Conservation (phyloP, 2,113 vertebrate genomes). For the Leuciscus idus region DNA sequence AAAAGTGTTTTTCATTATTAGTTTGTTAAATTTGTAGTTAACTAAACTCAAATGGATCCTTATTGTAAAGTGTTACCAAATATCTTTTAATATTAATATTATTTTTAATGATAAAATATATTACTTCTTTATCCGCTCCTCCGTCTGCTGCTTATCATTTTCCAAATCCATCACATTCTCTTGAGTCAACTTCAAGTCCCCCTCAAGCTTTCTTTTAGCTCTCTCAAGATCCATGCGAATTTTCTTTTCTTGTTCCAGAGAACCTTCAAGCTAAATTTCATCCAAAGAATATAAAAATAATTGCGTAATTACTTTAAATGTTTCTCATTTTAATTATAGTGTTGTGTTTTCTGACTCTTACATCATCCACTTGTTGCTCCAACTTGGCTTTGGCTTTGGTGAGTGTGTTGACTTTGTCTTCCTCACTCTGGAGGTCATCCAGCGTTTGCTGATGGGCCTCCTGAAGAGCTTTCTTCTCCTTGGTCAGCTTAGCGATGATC, state of each 20-base stretch:
- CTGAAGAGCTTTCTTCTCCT: too few relatives aligned
- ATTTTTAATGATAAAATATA: background rate
- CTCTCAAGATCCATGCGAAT: slow-evolving; percentile 78
- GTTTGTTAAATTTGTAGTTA: too few relatives aligned
- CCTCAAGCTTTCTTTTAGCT: slow-evolving; percentile 77
- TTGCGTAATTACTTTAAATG: too few relatives aligned
- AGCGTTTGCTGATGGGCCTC: too few relatives aligned
- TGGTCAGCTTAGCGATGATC: too few relatives aligned
- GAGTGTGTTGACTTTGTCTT: slow-evolving; percentile 82
- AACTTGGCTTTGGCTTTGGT: slow-evolving; percentile 80
- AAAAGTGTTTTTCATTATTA: too few relatives aligned
- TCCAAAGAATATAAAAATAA: background rate
- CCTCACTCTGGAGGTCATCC: slow-evolving; percentile 69
- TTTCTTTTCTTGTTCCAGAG: slow-evolving; percentile 79
- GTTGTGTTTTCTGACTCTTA: slow-evolving; percentile 61
- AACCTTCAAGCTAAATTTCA: slow-evolving; percentile 71
- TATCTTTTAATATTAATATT: background rate
- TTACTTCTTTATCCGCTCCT: slow-evolving; percentile 79
- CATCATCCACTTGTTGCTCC: slow-evolving; percentile 82
- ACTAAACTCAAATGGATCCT: too few relatives aligned
- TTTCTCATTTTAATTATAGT: background rate
- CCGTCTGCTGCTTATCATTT: slow-evolving; percentile 77
- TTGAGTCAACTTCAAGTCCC: slow-evolving; percentile 76
- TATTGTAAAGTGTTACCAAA: background rate
- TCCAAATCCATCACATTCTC: slow-evolving; percentile 80